Conservation (phyloP, 1,140 invertebrate genomes). For the Archivesica marissinica region DNA sequence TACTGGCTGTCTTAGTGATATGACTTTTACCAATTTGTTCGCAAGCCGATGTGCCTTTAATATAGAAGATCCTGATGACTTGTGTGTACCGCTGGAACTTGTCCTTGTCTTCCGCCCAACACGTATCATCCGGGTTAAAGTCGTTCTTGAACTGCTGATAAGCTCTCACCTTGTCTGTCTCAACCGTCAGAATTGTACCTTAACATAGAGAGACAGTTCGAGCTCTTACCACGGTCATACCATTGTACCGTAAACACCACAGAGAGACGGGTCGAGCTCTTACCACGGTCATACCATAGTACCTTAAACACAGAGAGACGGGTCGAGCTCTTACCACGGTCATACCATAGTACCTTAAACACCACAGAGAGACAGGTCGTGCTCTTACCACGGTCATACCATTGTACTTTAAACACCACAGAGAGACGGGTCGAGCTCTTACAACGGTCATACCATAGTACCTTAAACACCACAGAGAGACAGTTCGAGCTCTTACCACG, state of each 20-base stretch:
- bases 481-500: not conserved
- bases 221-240: not conserved
- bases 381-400: too few relatives aligned
- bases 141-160: slow-evolving; percentile 28
- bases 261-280: not conserved
- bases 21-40: slow-evolving; percentile 67
- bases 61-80: slow-evolving; percentile 65
- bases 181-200: slow-evolving; percentile 64
- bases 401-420: slow-evolving; percentile 46
- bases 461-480: too few relatives aligned
- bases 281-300: not conserved
- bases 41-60: slow-evolving; percentile 50
- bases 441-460: too few relatives aligned
- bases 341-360: not conserved
- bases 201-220: too few relatives aligned
- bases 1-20: too few relatives aligned
- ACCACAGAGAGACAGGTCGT: not conserved
- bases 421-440: too few relatives aligned
- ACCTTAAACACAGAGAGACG: not conserved
- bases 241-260: not conserved
- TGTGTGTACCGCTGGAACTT: slow-evolving; percentile 52
- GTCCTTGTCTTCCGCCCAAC: slow-evolving; percentile 59
- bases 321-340: not conserved
- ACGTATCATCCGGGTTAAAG: slow-evolving; percentile 65
- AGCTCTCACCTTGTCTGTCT: slow-evolving; percentile 63